These are phyloP conservation scores for Atherinosoma microstoma DNA, from an alignment of 2,797 vertebrate species.

Conservation along the genomic window DNA sequence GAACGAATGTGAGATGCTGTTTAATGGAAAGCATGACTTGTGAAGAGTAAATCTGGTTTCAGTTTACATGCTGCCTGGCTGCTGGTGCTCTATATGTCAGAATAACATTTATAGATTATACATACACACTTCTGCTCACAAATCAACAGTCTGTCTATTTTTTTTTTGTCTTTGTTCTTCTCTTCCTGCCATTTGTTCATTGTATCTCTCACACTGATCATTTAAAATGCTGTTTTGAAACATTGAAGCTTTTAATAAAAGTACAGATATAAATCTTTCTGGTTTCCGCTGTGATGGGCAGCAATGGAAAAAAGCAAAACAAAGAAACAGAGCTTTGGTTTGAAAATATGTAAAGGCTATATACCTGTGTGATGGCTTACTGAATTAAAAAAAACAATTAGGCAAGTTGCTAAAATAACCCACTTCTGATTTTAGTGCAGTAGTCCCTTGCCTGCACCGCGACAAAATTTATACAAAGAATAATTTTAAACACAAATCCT, in stretches of 20 bases:
- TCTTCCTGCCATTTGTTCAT: slow-evolving; percentile 10
- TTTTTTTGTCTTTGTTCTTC: slow-evolving; percentile 1
- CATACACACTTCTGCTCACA: slow-evolving; percentile 53
- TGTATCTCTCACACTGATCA: slow-evolving; percentile 37
- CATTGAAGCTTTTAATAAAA: slow-evolving; percentile 63
- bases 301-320: slow-evolving; percentile 16
- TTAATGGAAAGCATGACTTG: slow-evolving; percentile 49
- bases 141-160: slow-evolving; percentile 41
- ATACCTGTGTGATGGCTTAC: too few relatives aligned
- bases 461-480: slow-evolving; percentile 37
- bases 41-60: slow-evolving; percentile 65
- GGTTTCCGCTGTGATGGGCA: slow-evolving; percentile 28
- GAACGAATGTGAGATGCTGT: slow-evolving; percentile 33
- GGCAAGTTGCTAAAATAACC: slow-evolving; percentile 1
- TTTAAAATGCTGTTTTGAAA: slow-evolving; percentile 69
- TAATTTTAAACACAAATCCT: slow-evolving; percentile 38
- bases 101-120: slow-evolving; percentile 62
- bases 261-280: slow-evolving; percentile 62
- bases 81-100: slow-evolving; percentile 50
- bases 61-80: slow-evolving; percentile 51
- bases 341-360: slow-evolving; percentile 34
- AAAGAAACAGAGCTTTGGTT: slow-evolving; percentile 5
- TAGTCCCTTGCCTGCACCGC: slow-evolving; percentile 16
- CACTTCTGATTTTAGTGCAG: slow-evolving; percentile 10
- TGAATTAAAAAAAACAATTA: slow-evolving; percentile 26